Evolutionary conservation across 2,888 invertebrate genomes (phyloP).

Genomic region (Hipparchia semele): DNA sequence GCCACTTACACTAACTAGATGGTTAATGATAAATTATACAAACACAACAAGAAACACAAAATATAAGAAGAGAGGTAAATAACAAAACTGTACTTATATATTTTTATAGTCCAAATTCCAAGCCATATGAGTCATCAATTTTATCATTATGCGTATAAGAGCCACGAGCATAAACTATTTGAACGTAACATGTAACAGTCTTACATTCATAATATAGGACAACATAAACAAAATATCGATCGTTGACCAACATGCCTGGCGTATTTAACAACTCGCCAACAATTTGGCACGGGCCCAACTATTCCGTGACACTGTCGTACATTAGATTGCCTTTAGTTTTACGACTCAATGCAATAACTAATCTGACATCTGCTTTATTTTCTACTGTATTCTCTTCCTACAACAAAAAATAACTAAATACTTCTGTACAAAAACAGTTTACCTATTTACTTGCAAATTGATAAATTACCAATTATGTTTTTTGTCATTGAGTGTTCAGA

Average conservation of each 20-base stretch:
- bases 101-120: too few species aligned
- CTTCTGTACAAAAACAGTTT: neutral
- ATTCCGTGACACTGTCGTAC: slow-evolving; percentile 66
- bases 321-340: slow-evolving; percentile 58
- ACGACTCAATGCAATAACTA: slow-evolving; percentile 30
- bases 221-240: slow-evolving; percentile 67
- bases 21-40: too few species aligned
- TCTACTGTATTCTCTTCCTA: slow-evolving; percentile 16
- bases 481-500: neutral
- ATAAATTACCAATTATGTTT: slow-evolving; percentile 1
- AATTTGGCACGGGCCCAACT: slow-evolving; percentile 72
- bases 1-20: too few species aligned
- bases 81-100: too few species aligned
- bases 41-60: too few species aligned
- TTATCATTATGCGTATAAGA: too few species aligned
- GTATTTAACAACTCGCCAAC: slow-evolving; percentile 70
- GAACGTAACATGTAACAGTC: neutral
- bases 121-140: too few species aligned
- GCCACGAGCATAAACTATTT: neutral
- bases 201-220: slow-evolving; percentile 44
- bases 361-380: slow-evolving; percentile 36
- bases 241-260: slow-evolving; percentile 73
- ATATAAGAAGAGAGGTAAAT: too few species aligned
- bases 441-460: neutral
- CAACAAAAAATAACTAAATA: neutral